Percentiles rank a stretch among this genome's conserved stretches.
Evolutionary conservation across 2,888 invertebrate species (phyloP).

Genomic region (Tetrapedia diversipes): DNA sequence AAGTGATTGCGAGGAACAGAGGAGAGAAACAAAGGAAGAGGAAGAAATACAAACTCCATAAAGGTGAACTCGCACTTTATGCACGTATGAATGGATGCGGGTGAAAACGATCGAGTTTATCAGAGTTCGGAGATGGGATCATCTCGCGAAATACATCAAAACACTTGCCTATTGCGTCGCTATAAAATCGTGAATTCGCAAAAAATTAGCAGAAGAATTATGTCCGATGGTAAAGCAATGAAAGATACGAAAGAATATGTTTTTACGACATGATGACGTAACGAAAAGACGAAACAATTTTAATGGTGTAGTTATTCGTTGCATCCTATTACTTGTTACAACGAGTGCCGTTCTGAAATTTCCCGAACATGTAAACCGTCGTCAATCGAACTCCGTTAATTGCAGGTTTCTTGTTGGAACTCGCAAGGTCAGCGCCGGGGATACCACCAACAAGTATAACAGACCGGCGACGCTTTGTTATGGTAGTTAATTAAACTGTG

Average conservation of each 20-base stretch:
- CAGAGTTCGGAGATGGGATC: conserved; percentile 62
- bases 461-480: not conserved
- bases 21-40: not conserved
- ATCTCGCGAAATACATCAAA: conserved; percentile 59
- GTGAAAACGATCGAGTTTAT: conserved; percentile 64
- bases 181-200: conserved; percentile 45
- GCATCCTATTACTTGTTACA: not conserved
- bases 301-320: too few species aligned
- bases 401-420: conserved; percentile 1
- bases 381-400: conserved; percentile 7
- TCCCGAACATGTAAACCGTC: conserved; percentile 7
- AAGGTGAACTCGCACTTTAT: conserved; percentile 71
- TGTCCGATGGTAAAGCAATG: not conserved
- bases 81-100: conserved; percentile 75
- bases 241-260: not conserved
- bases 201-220: conserved; percentile 1
- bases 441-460: conserved; percentile 15
- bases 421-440: not conserved
- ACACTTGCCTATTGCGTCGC: conserved; percentile 54
- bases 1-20: too few species aligned
- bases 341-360: not conserved
- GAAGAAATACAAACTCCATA: conserved; percentile 35
- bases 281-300: not conserved
- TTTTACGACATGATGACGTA: too few species aligned
- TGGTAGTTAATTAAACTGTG: conserved; percentile 16